Conservation (phyloP, 1,140 invertebrate species). For the Aphidius ervi region DNA sequence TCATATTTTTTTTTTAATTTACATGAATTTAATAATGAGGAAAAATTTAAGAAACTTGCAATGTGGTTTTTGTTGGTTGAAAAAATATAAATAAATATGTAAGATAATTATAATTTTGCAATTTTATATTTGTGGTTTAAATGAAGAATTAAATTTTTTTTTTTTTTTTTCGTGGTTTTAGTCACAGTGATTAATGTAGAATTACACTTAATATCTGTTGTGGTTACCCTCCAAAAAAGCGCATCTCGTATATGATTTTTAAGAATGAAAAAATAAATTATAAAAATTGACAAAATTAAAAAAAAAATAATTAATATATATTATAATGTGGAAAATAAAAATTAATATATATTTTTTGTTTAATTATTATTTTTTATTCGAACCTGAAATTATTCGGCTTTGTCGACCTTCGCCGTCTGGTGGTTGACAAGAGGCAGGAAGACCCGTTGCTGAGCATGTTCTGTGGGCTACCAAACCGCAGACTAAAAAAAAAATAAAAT, state of each 20-base stretch:
- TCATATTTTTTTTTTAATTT: too few relatives aligned
- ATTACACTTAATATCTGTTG: conserved; percentile 23
- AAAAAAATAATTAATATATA: conserved; percentile 2
- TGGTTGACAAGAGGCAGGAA: conserved; percentile 51
- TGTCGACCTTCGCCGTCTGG: conserved; percentile 36
- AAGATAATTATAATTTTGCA: too few relatives aligned
- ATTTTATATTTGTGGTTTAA: too few relatives aligned
- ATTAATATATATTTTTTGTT: conserved; percentile 6
- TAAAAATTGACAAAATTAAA: too few relatives aligned
- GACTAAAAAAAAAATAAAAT: conserved; percentile 43
- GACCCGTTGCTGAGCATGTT: conserved; percentile 64
- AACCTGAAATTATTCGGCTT: conserved; percentile 45
- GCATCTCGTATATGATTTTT: background rate
- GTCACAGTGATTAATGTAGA: conserved; percentile 2
- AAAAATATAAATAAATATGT: too few relatives aligned
- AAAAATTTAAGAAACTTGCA: too few relatives aligned
- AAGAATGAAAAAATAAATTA: background rate
- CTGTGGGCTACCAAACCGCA: conserved; percentile 72
- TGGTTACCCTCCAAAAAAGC: conserved; percentile 16
- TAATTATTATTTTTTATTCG: conserved; percentile 22
- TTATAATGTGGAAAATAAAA: conserved; percentile 1
- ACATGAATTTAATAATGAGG: too few relatives aligned
- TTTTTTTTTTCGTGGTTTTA: background rate
- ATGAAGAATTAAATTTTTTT: too few relatives aligned
- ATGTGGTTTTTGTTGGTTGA: too few relatives aligned